Base-by-base conservation (phyloP, 2,797 vertebrate genomes). In the Gambusia yucatana region DNA sequence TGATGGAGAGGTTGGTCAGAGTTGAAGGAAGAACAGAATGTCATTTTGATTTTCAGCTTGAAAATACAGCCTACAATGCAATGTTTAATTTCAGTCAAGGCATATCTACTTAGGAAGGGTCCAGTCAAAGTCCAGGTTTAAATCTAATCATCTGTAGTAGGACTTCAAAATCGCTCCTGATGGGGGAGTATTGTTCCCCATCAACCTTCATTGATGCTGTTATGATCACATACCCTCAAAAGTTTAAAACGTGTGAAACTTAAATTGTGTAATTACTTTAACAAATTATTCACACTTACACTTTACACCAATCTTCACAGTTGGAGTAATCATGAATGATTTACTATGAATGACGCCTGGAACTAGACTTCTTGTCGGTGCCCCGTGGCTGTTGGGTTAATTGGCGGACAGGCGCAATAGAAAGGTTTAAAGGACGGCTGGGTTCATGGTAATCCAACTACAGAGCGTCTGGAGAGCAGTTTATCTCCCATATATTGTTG, bases 361-460 rank as follows among this genome's bases (percentile, higher is more conserved):
- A 30, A 1, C n/a, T 9, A 4, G 3, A 59, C 57, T 14, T 59
- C 28, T 16, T 2, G 55, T 61, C 59, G 33, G 57, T 14, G n/a
- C n/a, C 55, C 28, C 55, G n/a, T 70, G 61, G 1, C n/a, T 48
- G 36, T 30, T 30, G 36, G 9, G 44, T 14, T 72, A 73, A 57
- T 44, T 6, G 41, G 14, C 69, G 65, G 77, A 75, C 79, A 78
- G 81, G 65, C 77, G 41, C 57, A 6, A 41, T 25, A 36, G 4
- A 43, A 30, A 59, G 20, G 33, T 28, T 43, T 70, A 28, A n/a
- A 75, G 76, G 44, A 44, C 52, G 48, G 65, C 43, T 8, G 46
- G 33, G 72, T 78, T 78, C 6, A 72, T 63, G 75, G 76, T 80
- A 86, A 85, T 90, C 83, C 86, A 78, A 41, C 50, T 6, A 67